phyloP scores from a whole-genome alignment of 2,113 vertebrate genomes.

The Fukomys damarensis region DNA sequence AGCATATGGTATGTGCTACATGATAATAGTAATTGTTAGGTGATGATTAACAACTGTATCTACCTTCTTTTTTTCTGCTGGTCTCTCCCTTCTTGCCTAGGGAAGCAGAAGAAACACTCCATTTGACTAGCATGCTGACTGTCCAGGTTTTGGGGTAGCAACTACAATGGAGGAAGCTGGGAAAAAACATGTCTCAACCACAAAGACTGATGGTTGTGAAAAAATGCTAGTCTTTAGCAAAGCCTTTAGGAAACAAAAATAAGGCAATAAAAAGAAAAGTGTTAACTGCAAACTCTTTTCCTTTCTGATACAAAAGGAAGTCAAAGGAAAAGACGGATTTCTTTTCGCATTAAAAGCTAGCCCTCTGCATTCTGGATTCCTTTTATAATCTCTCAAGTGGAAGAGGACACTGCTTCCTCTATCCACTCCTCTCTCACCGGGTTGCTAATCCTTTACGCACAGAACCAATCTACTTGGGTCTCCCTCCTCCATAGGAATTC shows the following conservation, averaged over 20 bases:
- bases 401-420: accelerated
- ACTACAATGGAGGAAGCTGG: neutral
- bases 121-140: neutral
- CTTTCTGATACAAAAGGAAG: neutral
- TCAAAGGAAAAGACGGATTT: neutral
- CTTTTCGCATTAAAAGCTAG: neutral
- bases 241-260: neutral
- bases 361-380: accelerated
- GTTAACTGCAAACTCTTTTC: neutral
- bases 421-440: neutral
- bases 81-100: neutral
- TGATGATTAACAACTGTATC: neutral
- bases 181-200: neutral
- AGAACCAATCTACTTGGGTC: neutral
- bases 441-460: accelerated
- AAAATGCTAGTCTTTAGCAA: neutral
- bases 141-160: neutral
- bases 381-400: neutral
- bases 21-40: neutral
- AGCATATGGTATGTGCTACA: neutral
- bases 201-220: neutral
- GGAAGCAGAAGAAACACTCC: neutral
- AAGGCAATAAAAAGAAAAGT: neutral
- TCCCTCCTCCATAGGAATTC: accelerated
- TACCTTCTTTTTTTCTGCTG: neutral